A percentile compares a stretch with the other conserved stretches of the same genome.
phyloP scores from a whole-genome alignment of 2,797 vertebrate genomes.

The Acanthurus tractus region DNA sequence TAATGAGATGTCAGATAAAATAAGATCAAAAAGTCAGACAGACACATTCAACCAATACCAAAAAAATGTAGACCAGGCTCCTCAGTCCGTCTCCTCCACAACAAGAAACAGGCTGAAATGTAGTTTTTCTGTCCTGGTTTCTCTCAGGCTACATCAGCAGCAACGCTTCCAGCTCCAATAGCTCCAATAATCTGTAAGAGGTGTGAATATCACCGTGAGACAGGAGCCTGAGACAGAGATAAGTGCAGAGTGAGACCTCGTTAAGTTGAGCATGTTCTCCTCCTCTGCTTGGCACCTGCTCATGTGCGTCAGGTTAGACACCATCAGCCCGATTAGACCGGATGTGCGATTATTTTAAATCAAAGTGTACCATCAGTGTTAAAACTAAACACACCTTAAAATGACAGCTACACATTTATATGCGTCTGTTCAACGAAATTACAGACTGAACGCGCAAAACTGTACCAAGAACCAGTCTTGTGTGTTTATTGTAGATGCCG shows the following conservation, averaged over 20 bases:
- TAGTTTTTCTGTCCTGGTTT: not conserved
- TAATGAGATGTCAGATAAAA: not conserved
- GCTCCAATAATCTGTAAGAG: too few species aligned
- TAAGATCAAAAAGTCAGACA: not conserved
- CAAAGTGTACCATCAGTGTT: not conserved
- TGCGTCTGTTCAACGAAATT: not conserved
- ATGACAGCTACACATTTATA: fast-evolving
- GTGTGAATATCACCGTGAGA: too few species aligned
- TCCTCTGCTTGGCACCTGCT: constrained; percentile 43
- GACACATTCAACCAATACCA: not conserved
- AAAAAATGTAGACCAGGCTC: too few species aligned
- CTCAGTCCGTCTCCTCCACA: not conserved
- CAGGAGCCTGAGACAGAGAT: not conserved
- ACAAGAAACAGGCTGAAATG: not conserved
- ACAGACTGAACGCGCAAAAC: not conserved
- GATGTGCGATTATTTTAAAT: not conserved
- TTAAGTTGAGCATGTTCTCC: constrained; percentile 10
- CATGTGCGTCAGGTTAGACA: constrained; percentile 10
- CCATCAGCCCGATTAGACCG: not conserved
- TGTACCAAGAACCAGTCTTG: not conserved
- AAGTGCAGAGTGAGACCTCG: constrained; percentile 35
- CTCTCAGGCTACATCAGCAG: too few species aligned
- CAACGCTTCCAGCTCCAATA: too few species aligned
- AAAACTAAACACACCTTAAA: not conserved
- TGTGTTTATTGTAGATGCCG: constrained; percentile 55